Base-by-base conservation (phyloP, 2,888 invertebrate genomes). In the Zaprionus obscuricornis region DNA sequence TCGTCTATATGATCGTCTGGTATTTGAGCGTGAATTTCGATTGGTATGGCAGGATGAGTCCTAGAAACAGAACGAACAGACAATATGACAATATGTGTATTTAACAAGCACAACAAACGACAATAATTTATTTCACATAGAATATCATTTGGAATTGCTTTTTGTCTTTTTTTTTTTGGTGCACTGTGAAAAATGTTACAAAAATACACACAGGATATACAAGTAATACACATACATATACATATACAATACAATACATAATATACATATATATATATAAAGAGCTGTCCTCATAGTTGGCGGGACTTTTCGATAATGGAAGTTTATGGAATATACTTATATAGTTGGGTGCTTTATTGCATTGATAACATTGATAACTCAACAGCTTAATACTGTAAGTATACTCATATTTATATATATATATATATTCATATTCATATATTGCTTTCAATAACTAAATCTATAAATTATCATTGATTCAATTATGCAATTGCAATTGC, bases 1-100 rank as follows among this genome's bases (percentile, higher is more conserved):
- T 29, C 78, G 79, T 6, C 75, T 88, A 0, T 88, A 87, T 42
- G 88, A 88, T 69, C 79, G 86, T 1, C 18, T 74, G 55, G 74
- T 88, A 11, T 88, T 88, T 26, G 88, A 88, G 58, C 78, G 86
- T 0, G 87, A 88, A 8, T 88, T 85, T 59, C 74, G 85, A 22
- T 69, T 88, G 26, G 81, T 75, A 14, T 88, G 88, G 88, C 70
- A 83, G 67, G 82, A 88, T 3, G 76, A 77, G 36, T 64, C 64
- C 57, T 85, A 83, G 51, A 7, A 42, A 10, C 8, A 34, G 24
- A 4, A 16, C 11, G 7, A 14, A 3, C 8, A 20, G 5, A 22
- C 22, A 22, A 7, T 22, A 7, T 5, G 22, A 6, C 24, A 4
- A 39, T 27, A 13, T 14, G 8, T 33, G 7, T 11, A 4, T 43